Evolutionary conservation across 2,888 invertebrate genomes (phyloP).

Genomic region (Ophion ventricosus): DNA sequence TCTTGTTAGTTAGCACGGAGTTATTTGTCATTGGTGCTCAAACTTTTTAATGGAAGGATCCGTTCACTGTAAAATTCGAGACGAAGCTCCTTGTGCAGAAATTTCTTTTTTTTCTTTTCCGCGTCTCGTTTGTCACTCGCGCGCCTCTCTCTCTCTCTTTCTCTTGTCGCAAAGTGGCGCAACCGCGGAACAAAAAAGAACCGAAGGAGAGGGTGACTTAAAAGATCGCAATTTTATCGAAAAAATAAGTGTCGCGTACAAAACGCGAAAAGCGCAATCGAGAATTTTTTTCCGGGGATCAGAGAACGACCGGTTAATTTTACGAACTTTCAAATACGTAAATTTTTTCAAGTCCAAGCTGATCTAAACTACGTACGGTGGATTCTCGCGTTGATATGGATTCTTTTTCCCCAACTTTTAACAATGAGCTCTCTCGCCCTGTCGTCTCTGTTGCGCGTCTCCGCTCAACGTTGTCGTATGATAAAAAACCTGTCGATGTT

Average conservation of each 20-base stretch:
- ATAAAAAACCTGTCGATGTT: constrained; percentile 15
- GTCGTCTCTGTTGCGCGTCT: constrained; percentile 40
- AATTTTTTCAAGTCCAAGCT: constrained; percentile 59
- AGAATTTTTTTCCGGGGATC: too few relatives aligned
- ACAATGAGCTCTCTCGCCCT: constrained; percentile 62
- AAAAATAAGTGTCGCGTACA: constrained; percentile 43
- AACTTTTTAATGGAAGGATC: constrained; percentile 55
- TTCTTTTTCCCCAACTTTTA: constrained; percentile 54
- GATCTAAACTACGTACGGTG: constrained; percentile 67
- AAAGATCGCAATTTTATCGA: constrained; percentile 53
- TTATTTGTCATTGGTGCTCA: constrained; percentile 64
- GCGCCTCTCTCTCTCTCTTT: constrained; percentile 25
- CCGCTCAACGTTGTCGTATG: too few relatives aligned
- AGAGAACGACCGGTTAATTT: constrained; percentile 52
- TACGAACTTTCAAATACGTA: constrained; percentile 41
- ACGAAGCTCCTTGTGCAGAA: constrained; percentile 39
- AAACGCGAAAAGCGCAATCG: constrained; percentile 43
- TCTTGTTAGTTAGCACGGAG: constrained; percentile 35
- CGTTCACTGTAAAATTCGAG: constrained; percentile 52
- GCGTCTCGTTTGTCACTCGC: neutral
- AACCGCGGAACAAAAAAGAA: constrained; percentile 40
- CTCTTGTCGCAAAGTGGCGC: constrained; percentile 37
- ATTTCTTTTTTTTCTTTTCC: constrained; percentile 37
- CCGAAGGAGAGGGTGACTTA: constrained; percentile 39
- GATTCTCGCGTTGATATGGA: constrained; percentile 73